A percentile compares a stretch with the other conserved stretches of the same genome.
These are phyloP conservation scores for Oenanthe melanoleuca DNA, from an alignment of 2,113 vertebrate species.

Conservation along the genomic window DNA sequence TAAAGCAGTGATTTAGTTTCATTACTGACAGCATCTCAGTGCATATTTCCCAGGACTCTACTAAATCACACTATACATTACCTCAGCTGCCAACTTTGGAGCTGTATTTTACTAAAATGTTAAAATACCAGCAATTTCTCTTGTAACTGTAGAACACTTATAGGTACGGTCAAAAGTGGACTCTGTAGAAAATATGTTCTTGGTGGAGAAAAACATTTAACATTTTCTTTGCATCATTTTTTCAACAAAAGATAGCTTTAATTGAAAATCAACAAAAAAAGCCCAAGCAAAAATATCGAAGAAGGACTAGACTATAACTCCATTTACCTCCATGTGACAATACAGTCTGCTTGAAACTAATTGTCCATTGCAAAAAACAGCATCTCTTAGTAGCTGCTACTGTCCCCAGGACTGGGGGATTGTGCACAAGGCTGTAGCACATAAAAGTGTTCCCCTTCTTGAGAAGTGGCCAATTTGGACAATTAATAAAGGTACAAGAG, in stretches of 20 bases:
- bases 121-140: constrained; percentile 27
- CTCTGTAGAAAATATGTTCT: not conserved
- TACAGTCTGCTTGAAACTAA: not conserved
- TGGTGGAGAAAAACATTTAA: not conserved
- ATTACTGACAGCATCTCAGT: constrained; percentile 6
- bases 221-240: not conserved
- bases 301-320: not conserved
- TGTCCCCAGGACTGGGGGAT: not conserved
- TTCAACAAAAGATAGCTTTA: not conserved
- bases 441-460: not conserved
- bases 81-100: not conserved
- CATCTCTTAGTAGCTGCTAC: not conserved
- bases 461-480: not conserved
- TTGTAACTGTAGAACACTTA: not conserved
- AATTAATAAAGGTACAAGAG: not conserved
- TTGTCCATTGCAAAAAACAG: not conserved
- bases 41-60: constrained; percentile 32
- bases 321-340: not conserved
- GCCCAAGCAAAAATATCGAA: not conserved
- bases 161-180: not conserved
- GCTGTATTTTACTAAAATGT: constrained; percentile 40
- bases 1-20: constrained; percentile 47
- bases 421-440: not conserved
- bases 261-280: not conserved
- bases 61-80: not conserved